Conservation (phyloP, 2,888 invertebrate species). For the Synergus japonicus region DNA sequence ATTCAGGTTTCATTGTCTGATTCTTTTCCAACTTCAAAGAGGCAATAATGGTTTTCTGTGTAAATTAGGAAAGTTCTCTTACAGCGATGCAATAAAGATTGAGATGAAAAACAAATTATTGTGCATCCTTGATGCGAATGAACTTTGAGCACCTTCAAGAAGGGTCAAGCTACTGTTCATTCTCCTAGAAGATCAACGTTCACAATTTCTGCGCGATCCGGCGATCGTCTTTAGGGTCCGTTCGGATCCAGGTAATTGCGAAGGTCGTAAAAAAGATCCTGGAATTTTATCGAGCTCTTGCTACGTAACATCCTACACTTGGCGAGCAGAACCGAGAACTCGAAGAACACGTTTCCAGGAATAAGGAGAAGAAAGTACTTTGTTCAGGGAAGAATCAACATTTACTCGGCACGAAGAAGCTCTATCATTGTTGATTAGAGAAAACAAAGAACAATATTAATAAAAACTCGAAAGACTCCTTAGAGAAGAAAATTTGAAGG, state of each 20-base stretch:
- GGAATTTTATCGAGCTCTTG: conserved; percentile 39
- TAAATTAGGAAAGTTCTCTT: neutral
- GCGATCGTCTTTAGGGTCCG: conserved; percentile 14
- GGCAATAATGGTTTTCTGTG: neutral
- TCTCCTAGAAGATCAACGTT: neutral
- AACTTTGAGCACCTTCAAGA: conserved; percentile 1
- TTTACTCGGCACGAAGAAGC: conserved; percentile 46
- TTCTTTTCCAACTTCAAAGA: neutral
- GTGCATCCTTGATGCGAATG: conserved; percentile 33
- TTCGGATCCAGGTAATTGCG: conserved; percentile 36
- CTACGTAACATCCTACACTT: conserved; percentile 43
- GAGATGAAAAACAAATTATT: conserved; percentile 8
- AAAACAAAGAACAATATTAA: too few relatives aligned
- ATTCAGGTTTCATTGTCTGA: conserved; percentile 11
- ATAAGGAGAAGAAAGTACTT: conserved; percentile 55
- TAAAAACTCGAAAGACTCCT: too few relatives aligned
- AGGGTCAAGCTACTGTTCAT: conserved; percentile 35
- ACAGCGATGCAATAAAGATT: neutral
- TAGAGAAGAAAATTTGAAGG: too few relatives aligned
- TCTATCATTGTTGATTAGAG: neutral
- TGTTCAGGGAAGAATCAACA: conserved; percentile 40
- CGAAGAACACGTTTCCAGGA: conserved; percentile 48
- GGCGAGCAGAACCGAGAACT: conserved; percentile 40
- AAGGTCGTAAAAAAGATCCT: conserved; percentile 35
- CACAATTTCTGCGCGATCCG: conserved; percentile 11